These are phyloP conservation scores for Xylocampa areola DNA, from an alignment of 2,888 invertebrate genomes.

Conservation along the genomic window DNA sequence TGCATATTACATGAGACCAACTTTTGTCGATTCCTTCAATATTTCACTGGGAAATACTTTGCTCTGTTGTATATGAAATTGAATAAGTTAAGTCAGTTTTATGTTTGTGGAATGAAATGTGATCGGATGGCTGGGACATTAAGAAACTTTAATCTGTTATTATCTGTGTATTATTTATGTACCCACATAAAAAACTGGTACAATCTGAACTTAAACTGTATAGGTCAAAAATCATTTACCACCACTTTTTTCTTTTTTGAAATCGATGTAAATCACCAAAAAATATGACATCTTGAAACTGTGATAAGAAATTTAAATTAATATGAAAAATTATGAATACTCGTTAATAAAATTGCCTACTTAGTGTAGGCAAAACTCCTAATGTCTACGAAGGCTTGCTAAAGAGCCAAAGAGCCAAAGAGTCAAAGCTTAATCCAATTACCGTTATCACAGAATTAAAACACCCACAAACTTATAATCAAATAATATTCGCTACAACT, in stretches of 20 bases:
- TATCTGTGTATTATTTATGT: constrained; percentile 5
- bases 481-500: constrained; percentile 45
- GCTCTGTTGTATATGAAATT: constrained; percentile 57
- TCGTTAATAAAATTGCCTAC: too few species aligned
- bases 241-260: too few species aligned
- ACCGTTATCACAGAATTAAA: constrained; percentile 23
- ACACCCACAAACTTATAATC: constrained; percentile 17
- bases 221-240: too few species aligned
- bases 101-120: constrained; percentile 30
- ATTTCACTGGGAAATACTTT: constrained; percentile 79
- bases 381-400: too few species aligned
- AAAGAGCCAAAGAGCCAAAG: too few species aligned
- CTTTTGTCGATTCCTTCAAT: constrained; percentile 84
- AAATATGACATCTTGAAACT: too few species aligned
- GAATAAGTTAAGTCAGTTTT: constrained; percentile 49
- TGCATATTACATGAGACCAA: constrained; percentile 87
- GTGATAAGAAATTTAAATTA: too few species aligned
- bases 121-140: constrained; percentile 13
- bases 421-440: constrained; percentile 20
- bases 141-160: constrained; percentile 16
- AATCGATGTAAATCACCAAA: too few species aligned
- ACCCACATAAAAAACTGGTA: too few species aligned
- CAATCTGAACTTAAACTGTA: too few species aligned
- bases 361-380: too few species aligned
- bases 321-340: too few species aligned